phyloP scores from a whole-genome alignment of 2,888 invertebrate genomes.

The Pinctada fucata region DNA sequence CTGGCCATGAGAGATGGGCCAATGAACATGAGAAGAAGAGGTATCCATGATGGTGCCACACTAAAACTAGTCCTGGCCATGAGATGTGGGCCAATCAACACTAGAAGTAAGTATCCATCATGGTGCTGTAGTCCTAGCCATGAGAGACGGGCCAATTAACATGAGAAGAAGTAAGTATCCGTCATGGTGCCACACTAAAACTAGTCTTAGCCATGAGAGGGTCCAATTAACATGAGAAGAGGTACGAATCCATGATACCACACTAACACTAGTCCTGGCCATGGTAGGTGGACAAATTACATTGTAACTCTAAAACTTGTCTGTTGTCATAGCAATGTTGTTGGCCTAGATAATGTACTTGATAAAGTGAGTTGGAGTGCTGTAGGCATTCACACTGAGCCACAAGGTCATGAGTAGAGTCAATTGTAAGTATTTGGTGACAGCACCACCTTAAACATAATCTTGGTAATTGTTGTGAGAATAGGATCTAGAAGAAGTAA shows the following conservation, averaged over 20 bases:
- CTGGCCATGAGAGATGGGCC: constrained; percentile 88
- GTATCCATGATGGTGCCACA: constrained; percentile 82
- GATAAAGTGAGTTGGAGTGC: too few relatives aligned
- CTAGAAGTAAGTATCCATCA: constrained; percentile 78
- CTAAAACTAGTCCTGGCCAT: constrained; percentile 86
- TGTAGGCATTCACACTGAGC: too few relatives aligned
- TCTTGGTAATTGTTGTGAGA: too few relatives aligned
- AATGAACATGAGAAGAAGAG: constrained; percentile 83
- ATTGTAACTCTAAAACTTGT: too few relatives aligned
- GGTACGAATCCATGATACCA: constrained; percentile 79
- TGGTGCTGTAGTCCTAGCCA: constrained; percentile 82
- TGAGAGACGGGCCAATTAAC: constrained; percentile 88
- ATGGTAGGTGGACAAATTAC: constrained; percentile 88
- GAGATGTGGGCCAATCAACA: constrained; percentile 88
- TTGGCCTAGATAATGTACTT: too few relatives aligned
- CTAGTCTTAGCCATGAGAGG: constrained; percentile 87
- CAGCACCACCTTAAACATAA: too few relatives aligned
- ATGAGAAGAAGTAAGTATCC: constrained; percentile 81
- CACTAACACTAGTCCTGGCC: constrained; percentile 85
- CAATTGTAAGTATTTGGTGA: too few relatives aligned
- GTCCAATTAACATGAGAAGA: constrained; percentile 86
- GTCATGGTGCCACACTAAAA: constrained; percentile 84
- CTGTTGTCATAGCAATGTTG: too few relatives aligned
- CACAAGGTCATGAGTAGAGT: too few relatives aligned
- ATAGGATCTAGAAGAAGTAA: too few relatives aligned